Conservation (phyloP, 2,113 vertebrate species). For the Calidris pygmaea region DNA sequence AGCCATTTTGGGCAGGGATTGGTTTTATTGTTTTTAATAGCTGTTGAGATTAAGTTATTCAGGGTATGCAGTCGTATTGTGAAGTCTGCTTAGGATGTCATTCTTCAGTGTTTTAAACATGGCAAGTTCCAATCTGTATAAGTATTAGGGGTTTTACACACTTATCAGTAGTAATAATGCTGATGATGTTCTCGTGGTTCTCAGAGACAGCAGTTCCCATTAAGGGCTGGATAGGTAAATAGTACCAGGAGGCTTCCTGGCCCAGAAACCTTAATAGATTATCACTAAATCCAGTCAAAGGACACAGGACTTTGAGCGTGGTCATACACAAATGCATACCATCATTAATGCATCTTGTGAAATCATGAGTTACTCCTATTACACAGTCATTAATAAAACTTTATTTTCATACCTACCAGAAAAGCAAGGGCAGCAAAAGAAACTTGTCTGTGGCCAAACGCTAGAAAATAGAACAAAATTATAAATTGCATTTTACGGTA, state of each 20-base stretch:
- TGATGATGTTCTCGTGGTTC: background rate
- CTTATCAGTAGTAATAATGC: background rate
- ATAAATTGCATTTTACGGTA: background rate
- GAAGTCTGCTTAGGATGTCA: background rate
- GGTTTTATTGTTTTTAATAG: background rate
- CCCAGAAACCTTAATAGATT: background rate
- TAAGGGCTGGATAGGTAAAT: background rate
- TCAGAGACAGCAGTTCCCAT: background rate
- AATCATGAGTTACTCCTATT: background rate
- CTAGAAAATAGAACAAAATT: conserved; percentile 69
- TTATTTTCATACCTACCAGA: conserved; percentile 73
- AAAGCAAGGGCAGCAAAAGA: conserved; percentile 73
- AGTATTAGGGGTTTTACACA: background rate
- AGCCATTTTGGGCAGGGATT: background rate
- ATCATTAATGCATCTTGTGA: background rate
- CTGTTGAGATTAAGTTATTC: background rate
- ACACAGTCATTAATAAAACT: background rate
- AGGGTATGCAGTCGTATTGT: background rate
- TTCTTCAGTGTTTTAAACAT: background rate
- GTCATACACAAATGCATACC: background rate
- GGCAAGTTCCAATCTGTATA: background rate
- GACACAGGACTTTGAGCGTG: background rate
- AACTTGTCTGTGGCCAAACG: conserved; percentile 78
- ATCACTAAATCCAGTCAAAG: background rate
- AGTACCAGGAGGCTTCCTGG: background rate